Percentiles rank a stretch among this genome's conserved stretches.
Evolutionary conservation across 2,888 invertebrate species (phyloP).

Genomic region (Microdon myrmicae): DNA sequence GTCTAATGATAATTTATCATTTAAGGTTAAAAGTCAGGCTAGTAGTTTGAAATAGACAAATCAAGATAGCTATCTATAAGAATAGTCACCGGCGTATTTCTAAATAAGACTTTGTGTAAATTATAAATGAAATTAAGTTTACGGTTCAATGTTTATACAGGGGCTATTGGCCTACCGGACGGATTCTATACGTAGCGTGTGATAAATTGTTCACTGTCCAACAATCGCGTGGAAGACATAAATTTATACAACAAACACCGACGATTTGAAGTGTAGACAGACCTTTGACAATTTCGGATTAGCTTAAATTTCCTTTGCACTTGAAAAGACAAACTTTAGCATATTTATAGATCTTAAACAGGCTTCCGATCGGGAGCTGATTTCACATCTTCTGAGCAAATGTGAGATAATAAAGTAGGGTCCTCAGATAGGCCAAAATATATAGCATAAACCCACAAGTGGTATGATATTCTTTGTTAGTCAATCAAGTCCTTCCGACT

Average conservation of each 20-base stretch:
- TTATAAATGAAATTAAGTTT: constrained; percentile 21
- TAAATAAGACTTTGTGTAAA: constrained; percentile 24
- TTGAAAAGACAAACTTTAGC: no score
- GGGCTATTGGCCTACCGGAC: constrained; percentile 21
- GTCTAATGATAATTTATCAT: constrained; percentile 35
- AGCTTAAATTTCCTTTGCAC: no score
- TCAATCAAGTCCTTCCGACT: no score
- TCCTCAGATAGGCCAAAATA: no score
- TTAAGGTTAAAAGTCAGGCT: constrained; percentile 33
- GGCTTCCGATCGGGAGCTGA: no score
- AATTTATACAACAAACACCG: constrained; percentile 28
- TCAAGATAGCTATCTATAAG: constrained; percentile 38
- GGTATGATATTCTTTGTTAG: no score
- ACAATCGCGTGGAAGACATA: constrained; percentile 39
- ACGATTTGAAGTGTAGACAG: constrained; percentile 4
- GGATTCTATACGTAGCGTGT: constrained; percentile 9
- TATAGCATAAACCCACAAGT: no score
- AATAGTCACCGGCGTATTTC: constrained; percentile 32
- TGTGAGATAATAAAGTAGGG: no score
- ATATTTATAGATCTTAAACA: no score
- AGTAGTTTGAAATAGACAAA: constrained; percentile 39
- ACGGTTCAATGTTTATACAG: neutral
- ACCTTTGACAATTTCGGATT: constrained; percentile 9
- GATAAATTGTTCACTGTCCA: constrained; percentile 36
- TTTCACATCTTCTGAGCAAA: no score